A percentile compares a stretch with the other conserved stretches of the same genome.
phyloP scores from a whole-genome alignment of 92 coral and sea anemone species.

The Parazoanthus darwini region DNA sequence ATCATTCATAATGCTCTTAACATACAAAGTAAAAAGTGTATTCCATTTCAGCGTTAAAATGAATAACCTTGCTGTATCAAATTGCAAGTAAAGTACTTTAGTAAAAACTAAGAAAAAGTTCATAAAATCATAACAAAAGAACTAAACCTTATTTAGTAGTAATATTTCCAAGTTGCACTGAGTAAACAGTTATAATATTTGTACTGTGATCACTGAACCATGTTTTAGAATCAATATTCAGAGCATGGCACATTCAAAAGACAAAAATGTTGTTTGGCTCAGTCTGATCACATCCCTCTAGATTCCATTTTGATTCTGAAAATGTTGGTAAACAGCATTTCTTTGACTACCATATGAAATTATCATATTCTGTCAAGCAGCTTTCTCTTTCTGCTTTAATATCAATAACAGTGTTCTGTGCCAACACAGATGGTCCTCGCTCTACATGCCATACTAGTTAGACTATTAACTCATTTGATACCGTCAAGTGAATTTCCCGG shows the following conservation, averaged over 20 bases:
- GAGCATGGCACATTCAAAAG: conserved; percentile 9
- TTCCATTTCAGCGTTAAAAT: conserved; percentile 17
- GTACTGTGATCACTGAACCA: conserved; percentile 20
- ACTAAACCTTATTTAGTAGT: neutral
- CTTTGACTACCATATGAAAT: conserved; percentile 5
- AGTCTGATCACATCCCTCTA: neutral
- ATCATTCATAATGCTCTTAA: conserved; percentile 24
- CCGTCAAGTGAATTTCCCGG: neutral
- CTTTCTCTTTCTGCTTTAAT: conserved; percentile 24
- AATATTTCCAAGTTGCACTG: neutral
- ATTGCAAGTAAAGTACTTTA: neutral
- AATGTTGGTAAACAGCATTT: neutral
- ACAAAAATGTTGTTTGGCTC: conserved; percentile 12
- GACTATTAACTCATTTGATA: neutral
- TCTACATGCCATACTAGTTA: neutral
- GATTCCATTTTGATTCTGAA: neutral
- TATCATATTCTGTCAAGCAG: neutral
- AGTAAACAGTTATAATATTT: conserved; percentile 2
- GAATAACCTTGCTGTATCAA: neutral
- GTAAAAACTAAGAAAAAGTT: neutral
- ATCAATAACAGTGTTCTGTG: neutral
- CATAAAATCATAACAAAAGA: neutral
- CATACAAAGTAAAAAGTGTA: conserved; percentile 11
- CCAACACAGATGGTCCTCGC: neutral
- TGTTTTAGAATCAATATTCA: conserved; percentile 17